phyloP scores from a whole-genome alignment of 2,113 vertebrate genomes.

The Sphaerodactylus townsendi region DNA sequence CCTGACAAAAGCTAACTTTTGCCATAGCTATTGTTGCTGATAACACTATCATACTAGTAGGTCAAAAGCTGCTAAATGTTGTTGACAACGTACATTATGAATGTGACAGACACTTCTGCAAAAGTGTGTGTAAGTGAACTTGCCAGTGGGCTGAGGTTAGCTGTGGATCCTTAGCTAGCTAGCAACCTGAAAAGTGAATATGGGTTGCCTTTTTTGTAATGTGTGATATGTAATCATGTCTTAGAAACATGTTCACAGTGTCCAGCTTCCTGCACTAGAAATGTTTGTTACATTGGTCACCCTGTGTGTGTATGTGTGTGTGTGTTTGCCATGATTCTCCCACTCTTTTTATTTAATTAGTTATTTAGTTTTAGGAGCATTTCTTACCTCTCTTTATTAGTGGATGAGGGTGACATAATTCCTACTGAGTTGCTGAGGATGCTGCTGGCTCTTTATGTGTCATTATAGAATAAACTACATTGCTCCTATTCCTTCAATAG shows the following conservation, averaged over 20 bases:
- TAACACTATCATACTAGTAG: background rate
- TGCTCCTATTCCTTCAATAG: background rate
- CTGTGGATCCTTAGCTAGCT: too few relatives aligned
- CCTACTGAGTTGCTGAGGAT: background rate
- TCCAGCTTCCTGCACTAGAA: background rate
- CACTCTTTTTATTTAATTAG: too few relatives aligned
- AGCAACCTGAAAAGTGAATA: too few relatives aligned
- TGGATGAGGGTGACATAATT: background rate
- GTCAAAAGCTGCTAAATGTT: background rate
- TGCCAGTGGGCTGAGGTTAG: too few relatives aligned
- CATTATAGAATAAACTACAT: background rate
- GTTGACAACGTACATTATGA: background rate
- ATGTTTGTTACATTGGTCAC: too few relatives aligned
- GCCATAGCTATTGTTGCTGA: background rate
- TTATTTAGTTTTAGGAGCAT: background rate
- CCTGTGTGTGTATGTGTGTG: too few relatives aligned
- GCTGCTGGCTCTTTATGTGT: background rate
- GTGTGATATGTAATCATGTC: background rate
- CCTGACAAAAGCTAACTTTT: background rate
- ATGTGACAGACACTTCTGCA: too few relatives aligned
- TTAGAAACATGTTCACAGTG: background rate
- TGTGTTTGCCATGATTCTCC: too few relatives aligned
- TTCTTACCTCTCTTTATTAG: background rate
- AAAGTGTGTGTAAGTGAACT: too few relatives aligned
- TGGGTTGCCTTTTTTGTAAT: background rate